Conservation (phyloP, 2,888 invertebrate genomes). For the Plebejus argus region DNA sequence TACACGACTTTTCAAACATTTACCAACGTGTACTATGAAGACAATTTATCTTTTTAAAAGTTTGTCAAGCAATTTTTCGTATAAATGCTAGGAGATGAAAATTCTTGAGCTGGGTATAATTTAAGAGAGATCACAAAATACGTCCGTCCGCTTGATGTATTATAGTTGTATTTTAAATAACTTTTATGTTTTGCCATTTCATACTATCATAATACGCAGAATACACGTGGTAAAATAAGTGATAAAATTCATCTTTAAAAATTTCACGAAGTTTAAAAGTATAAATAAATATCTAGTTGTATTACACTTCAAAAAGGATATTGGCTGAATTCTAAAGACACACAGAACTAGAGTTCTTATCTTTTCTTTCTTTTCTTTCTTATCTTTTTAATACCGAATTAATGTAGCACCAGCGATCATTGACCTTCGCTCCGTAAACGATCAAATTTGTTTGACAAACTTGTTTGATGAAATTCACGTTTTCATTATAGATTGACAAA, state of each 20-base stretch:
- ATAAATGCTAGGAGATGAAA: constrained; percentile 16
- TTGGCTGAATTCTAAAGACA: too few relatives aligned
- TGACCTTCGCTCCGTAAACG: too few relatives aligned
- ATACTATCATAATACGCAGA: not conserved
- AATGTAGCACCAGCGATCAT: too few relatives aligned
- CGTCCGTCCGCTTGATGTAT: constrained; percentile 9
- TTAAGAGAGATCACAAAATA: not conserved
- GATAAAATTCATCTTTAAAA: not conserved
- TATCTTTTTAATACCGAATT: too few relatives aligned
- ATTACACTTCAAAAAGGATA: too few relatives aligned
- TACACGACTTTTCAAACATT: not conserved
- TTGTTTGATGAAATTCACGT: too few relatives aligned
- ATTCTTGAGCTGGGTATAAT: constrained; percentile 16
- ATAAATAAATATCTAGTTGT: too few relatives aligned
- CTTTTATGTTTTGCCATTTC: not conserved
- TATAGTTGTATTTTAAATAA: not conserved
- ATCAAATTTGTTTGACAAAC: too few relatives aligned
- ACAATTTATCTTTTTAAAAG: constrained; percentile 19
- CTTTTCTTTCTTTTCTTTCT: too few relatives aligned
- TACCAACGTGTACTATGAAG: constrained; percentile 2
- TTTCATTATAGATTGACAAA: too few relatives aligned
- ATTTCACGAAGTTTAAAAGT: too few relatives aligned
- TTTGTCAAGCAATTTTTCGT: constrained; percentile 12
- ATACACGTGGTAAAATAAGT: not conserved
- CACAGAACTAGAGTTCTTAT: too few relatives aligned